These are phyloP conservation scores for Oenanthe oenanthe DNA, from an alignment of 2,113 vertebrate species.

Conservation along the genomic window DNA sequence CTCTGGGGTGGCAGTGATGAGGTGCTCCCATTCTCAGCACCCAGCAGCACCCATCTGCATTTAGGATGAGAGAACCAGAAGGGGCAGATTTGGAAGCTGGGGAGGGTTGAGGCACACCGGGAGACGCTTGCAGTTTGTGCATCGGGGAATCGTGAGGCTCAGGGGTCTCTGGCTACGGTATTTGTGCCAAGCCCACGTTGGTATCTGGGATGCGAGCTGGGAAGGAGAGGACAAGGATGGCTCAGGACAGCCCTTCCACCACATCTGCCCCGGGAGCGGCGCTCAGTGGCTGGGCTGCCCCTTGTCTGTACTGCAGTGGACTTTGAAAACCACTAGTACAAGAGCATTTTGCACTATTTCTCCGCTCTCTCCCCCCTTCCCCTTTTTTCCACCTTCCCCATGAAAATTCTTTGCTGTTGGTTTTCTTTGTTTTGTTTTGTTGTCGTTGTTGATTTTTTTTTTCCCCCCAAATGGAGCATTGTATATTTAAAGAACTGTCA, in stretches of 20 bases:
- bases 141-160: background rate
- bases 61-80: background rate
- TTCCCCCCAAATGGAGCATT: conserved; percentile 62
- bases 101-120: background rate
- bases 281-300: conserved; percentile 27
- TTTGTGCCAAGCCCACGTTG: accelerated
- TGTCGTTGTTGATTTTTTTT: background rate
- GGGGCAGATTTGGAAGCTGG: background rate
- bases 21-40: background rate
- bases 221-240: conserved; percentile 5
- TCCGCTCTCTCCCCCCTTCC: conserved; percentile 38
- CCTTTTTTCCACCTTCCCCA: conserved; percentile 23
- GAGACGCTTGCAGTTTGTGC: background rate
- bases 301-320: conserved; percentile 71
- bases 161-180: background rate
- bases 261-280: background rate
- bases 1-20: background rate
- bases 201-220: background rate
- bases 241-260: background rate
- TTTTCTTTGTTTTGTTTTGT: background rate
- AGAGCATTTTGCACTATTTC: conserved; percentile 78
- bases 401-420: background rate
- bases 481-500: conserved; percentile 23
- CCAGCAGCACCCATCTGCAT: background rate
- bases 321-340: conserved; percentile 82